Base-by-base conservation (phyloP, 2,113 vertebrate genomes). In the Coregonus clupeaformis region DNA sequence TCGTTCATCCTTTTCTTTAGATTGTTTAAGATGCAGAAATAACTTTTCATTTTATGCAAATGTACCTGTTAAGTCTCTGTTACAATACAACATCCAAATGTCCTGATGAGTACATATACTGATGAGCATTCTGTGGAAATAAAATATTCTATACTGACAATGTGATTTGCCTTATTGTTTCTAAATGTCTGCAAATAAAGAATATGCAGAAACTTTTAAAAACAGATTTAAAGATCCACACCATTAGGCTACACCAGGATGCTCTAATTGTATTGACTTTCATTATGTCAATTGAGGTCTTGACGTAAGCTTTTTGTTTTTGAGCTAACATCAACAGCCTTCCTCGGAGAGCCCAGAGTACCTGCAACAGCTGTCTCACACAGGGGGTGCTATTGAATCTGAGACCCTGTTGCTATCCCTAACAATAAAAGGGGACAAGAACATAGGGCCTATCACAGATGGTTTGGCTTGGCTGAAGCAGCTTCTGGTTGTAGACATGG, bases 371-470 rank as follows among this genome's bases (percentile, higher is more conserved):
- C 25, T 45, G 24, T 27, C 13, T 30, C 24, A 42, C 68, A 12
- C 68, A 24, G 77, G n/a, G 63, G 73, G 77, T 47, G 29, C 47
- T 55, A 75, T 75, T 57, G 73, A 79, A 71, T 63, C 68, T 60
- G 77, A 57, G 72, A 74, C 32, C 77, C 77, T 62, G 68, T 64
- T 75, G 72, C 69, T 71, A 32, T 66, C 24, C n/a, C 47, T 25
- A 45, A n/a, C 47, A 72, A 66, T 66, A 60, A 67, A 71, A 47
- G 59, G 18, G 18, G 36, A 69, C 24, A 27, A 29, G 32, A 66
- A 57, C 62, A 47, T 52, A 42, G 67, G 57, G n/a, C n/a, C 22
- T 14, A 30, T 65, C 25, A 65, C 12, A 12, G 6, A 65, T 27
- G 63, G 25, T 65, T 65, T 29, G 63, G 63, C 14, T 65, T 22